Evolutionary conservation across 2,113 vertebrate genomes (phyloP), one percentile per base, ranked within the genome.

Genomic region (Psilopogon haemacephalus): DNA sequence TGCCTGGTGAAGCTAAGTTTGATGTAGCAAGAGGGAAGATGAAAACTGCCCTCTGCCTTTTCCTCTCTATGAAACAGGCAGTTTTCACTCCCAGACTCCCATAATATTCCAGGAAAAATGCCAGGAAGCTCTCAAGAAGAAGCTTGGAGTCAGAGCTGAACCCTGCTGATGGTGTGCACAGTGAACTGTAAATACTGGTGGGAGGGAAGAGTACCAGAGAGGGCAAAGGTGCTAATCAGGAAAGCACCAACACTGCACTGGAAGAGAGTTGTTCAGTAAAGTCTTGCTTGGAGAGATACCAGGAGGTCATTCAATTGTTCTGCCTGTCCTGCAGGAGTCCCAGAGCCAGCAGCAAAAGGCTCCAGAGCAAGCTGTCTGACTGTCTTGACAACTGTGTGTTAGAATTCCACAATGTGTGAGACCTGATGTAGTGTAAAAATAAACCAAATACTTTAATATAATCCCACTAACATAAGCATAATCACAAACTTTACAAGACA

Each of bases 11-110:
- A 92, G 48, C 20, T 0, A 4, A 84, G 21, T 56, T 73, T 60
- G 79, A 54, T 81, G 72, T 33, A 65, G 79, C 68, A 83, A 91
- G 35, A 70, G 33, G 48, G 83, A 94, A 69, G 60, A 42, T 84
- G 72, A 94, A 88, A 89, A 91, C 46, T 91, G 94, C 79, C 72
- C 94, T 90, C 88, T 93, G 72, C 76, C 88, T 94, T 95, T 92
- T 78, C 73, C 75, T 15, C 65, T 86, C 35, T 32, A 69, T 75
- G 92, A 44, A 86, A 56, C n/a, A 71, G 54, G 52, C 42, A n/a
- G 68, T 94, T 83, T 71, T 84, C 56, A 86, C 0, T 4, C 64
- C 35, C 38, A 73, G 44, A 30, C 23, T 73, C 40, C 19, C 0
- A 6, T 12, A 55, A 37, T 46, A 83, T 26, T 64, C 38, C 73